Evolutionary conservation across 2,888 invertebrate species (phyloP), one percentile per base, ranked within the genome.

Genomic region (Euphydryas editha): DNA sequence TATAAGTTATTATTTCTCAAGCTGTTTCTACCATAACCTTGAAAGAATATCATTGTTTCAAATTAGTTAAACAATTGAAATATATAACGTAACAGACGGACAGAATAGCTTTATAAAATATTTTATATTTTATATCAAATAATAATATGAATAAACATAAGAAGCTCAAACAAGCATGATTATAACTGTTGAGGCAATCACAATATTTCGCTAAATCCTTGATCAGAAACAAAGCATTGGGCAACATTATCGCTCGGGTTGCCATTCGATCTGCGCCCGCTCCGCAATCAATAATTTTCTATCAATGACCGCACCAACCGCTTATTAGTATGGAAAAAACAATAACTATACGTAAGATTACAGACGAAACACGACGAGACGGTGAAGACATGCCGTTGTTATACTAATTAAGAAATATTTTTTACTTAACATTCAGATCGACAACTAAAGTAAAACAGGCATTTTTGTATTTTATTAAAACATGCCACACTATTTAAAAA

Each of bases 251-350:
- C 76, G 70, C 70, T 55, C 66, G 69, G 72, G 72, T 71, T 74
- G 76, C 73, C 71, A 72, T 75, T 75, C 76, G 75, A 76, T 73
- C 76, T 54, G 54, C 54, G 54, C 54, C 54, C 11, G 72, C 65
- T 59, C 65, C 74, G 75, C 83, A 84, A 89, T 90, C 91, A 86
- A 88, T 90, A 90, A 90, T 90, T 91, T 88, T 81, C 86, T 88
- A 90, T 88, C 90, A 90, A 88, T 89, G 88, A 86, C 86, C 83
- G 77, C 78, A 73, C 77, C 77, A 79, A 80, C 85, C 86, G 83
- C 86, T 90, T 90, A 91, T 92, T 92, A 91, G 81, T 76, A 78
- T 79, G 77, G 78, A 87, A 88, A 90, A 90, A 90, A 90, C 87
- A 91, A 91, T 88, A 88, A 89, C 85, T 85, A 84, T 82, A 80